Conservation (phyloP, 2,113 vertebrate species). For the Dromiciops gliroides region DNA sequence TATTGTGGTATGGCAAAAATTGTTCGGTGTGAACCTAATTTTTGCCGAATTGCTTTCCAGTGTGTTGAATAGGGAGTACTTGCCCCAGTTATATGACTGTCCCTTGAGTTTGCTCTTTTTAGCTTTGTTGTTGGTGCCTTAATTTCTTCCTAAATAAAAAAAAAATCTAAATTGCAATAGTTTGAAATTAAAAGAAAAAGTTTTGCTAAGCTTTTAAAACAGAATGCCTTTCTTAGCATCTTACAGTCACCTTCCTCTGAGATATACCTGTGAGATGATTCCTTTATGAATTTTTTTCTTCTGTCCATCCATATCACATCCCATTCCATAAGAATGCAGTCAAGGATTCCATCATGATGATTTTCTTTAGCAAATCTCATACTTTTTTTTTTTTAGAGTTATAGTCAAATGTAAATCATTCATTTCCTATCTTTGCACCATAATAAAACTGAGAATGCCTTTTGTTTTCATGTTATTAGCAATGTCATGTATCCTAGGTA, state of each 20-base stretch:
- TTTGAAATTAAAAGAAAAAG: not conserved
- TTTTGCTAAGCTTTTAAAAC: not conserved
- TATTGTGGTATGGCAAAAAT: not conserved
- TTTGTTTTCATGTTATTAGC: not conserved
- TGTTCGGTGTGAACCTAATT: not conserved
- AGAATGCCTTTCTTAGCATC: not conserved
- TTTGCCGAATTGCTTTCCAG: not conserved
- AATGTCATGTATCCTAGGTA: not conserved
- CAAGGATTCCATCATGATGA: not conserved
- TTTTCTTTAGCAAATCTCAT: not conserved
- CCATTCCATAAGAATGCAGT: not conserved
- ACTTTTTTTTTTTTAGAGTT: not conserved
- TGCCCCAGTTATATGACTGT: not conserved
- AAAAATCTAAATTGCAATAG: not conserved
- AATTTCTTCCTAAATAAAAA: not conserved
- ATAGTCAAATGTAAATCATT: not conserved
- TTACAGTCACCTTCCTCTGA: not conserved
- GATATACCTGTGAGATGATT: not conserved
- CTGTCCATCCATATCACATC: not conserved
- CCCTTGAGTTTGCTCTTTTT: not conserved
- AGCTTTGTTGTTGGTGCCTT: not conserved
- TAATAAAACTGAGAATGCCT: not conserved
- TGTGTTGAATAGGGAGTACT: not conserved
- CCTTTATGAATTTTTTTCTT: not conserved
- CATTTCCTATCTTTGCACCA: not conserved